phyloP scores from a whole-genome alignment of 2,888 invertebrate genomes.

The Augiades crinisus region DNA sequence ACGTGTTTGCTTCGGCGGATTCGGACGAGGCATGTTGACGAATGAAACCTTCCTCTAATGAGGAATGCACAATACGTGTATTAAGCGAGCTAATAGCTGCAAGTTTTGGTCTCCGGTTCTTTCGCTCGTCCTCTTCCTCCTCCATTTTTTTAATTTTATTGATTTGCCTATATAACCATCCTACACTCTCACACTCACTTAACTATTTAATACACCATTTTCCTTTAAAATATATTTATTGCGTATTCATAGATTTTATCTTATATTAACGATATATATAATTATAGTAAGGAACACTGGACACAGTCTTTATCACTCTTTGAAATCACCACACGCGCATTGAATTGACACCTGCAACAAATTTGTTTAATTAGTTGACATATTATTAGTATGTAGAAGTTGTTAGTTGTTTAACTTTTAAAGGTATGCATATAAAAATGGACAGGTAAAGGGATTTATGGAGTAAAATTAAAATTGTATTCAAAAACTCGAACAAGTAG shows the following conservation, averaged over 20 bases:
- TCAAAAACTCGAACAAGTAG: constrained; percentile 43
- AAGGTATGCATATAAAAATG: not conserved
- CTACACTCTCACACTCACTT: constrained; percentile 42
- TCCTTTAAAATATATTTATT: constrained; percentile 64
- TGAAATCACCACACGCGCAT: constrained; percentile 65
- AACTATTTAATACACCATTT: constrained; percentile 68
- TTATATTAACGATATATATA: constrained; percentile 56
- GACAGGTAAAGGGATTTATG: constrained; percentile 3
- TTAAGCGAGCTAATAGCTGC: constrained; percentile 63
- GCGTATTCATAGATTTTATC: constrained; percentile 53
- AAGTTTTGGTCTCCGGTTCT: constrained; percentile 57
- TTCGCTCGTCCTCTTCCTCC: constrained; percentile 72
- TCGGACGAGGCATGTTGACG: constrained; percentile 79
- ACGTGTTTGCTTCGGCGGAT: constrained; percentile 79
- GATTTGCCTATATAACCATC: constrained; percentile 44
- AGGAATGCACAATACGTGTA: constrained; percentile 61
- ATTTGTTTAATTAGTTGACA: constrained; percentile 31
- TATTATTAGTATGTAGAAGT: not conserved
- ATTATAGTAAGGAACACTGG: constrained; percentile 75
- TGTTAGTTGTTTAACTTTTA: too few relatives aligned
- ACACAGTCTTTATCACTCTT: constrained; percentile 80
- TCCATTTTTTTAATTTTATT: constrained; percentile 60
- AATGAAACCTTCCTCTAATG: constrained; percentile 60
- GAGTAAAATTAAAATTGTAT: constrained; percentile 36
- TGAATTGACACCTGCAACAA: constrained; percentile 73